Percentiles rank a stretch among this genome's conserved stretches.
phyloP scores from a whole-genome alignment of 2,888 invertebrate genomes.

The Plutella xylostella region DNA sequence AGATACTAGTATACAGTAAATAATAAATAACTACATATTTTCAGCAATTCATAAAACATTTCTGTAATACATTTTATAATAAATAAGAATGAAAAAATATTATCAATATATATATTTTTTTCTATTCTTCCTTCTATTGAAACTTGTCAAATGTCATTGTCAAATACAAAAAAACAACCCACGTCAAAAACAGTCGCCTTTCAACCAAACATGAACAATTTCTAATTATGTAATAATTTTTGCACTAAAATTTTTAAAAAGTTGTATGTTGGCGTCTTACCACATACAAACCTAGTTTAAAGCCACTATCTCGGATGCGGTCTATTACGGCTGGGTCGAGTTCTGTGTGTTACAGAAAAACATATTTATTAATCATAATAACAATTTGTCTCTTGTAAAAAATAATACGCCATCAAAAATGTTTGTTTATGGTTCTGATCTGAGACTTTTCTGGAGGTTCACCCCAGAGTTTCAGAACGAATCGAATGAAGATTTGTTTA shows the following conservation, averaged over 20 bases:
- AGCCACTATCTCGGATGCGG: conserved; percentile 31
- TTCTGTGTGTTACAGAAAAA: conserved; percentile 57
- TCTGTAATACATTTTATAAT: background rate
- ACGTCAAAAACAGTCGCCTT: background rate
- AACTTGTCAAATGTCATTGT: no score
- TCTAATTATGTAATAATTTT: no score
- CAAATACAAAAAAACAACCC: no score
- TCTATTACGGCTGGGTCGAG: conserved; percentile 52
- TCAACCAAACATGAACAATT: background rate
- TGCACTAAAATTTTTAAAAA: conserved; percentile 10
- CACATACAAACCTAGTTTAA: conserved; percentile 66
- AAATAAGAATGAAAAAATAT: background rate
- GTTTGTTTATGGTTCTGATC: no score
- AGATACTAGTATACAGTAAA: background rate
- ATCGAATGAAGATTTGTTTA: no score
- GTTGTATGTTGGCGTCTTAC: conserved; percentile 67
- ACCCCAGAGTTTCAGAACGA: no score
- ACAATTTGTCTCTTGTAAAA: no score
- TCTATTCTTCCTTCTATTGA: no score
- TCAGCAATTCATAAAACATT: no score
- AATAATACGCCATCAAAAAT: no score
- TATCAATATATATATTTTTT: background rate
- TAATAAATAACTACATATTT: background rate
- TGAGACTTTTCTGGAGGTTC: no score
- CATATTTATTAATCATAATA: no score